Percentiles rank a stretch among this genome's conserved stretches.
These are phyloP conservation scores for Drosophila oshimai DNA, from an alignment of 1,140 invertebrate species.

Conservation along the genomic window DNA sequence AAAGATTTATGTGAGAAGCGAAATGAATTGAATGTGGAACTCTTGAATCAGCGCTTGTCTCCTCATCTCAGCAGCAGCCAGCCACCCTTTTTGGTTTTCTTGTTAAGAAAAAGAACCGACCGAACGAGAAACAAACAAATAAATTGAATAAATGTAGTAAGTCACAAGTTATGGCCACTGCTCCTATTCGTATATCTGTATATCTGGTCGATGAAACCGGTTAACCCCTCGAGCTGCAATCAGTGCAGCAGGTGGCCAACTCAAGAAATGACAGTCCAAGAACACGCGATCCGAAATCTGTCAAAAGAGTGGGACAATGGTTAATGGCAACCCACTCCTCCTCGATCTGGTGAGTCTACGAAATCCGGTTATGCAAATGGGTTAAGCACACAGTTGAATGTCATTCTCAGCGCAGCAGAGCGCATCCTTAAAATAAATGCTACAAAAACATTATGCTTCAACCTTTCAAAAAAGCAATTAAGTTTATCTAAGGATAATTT, in stretches of 20 bases:
- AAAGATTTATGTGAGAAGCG: slow-evolving; percentile 57
- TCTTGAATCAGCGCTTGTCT: slow-evolving; percentile 5
- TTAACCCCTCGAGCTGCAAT: slow-evolving; percentile 22
- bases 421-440: slow-evolving; percentile 20
- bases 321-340: slow-evolving; percentile 26
- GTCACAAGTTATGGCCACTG: slow-evolving; percentile 44
- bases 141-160: slow-evolving; percentile 70
- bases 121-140: slow-evolving; percentile 18
- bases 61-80: too few species aligned
- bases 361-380: slow-evolving; percentile 69
- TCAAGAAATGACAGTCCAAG: slow-evolving; percentile 37
- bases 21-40: slow-evolving; percentile 5
- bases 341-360: slow-evolving; percentile 37
- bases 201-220: slow-evolving; percentile 35
- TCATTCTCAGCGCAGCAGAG: slow-evolving; percentile 23
- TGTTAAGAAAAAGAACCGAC: background rate
- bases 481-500: too few species aligned
- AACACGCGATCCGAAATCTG: slow-evolving; percentile 37
- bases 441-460: slow-evolving; percentile 36
- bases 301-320: slow-evolving; percentile 42
- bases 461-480: slow-evolving; percentile 40
- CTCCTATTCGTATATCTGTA: slow-evolving; percentile 20
- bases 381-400: slow-evolving; percentile 53
- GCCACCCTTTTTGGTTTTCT: slow-evolving; percentile 25
- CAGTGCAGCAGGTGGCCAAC: slow-evolving; percentile 63